phyloP scores from a whole-genome alignment of 2,113 vertebrate genomes.

The Thermophis baileyi region DNA sequence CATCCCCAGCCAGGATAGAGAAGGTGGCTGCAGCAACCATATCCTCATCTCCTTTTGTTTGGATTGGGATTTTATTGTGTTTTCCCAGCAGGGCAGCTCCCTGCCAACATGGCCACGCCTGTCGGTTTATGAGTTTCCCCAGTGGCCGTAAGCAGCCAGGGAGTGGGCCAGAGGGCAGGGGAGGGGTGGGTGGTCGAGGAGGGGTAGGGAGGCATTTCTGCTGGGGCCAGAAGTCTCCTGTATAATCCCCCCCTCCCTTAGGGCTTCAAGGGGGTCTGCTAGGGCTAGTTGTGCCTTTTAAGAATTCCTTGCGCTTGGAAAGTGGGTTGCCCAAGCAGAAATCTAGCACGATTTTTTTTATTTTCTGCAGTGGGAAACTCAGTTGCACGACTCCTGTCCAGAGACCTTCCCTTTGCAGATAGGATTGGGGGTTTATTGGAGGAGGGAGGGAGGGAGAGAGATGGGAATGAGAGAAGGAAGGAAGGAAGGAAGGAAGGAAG shows the following conservation, averaged over 20 bases:
- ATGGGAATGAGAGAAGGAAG: too few relatives aligned
- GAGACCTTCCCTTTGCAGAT: not conserved
- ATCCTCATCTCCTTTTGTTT: not conserved
- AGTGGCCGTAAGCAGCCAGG: not conserved
- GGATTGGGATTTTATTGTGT: not conserved
- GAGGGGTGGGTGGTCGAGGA: not conserved
- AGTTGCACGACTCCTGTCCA: not conserved
- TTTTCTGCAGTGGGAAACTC: not conserved
- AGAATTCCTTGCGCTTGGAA: not conserved
- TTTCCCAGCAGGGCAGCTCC: not conserved
- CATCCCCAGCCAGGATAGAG: not conserved
- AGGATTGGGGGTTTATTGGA: not conserved
- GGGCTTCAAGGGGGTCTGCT: not conserved
- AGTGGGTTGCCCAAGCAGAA: not conserved
- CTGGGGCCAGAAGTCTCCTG: too few relatives aligned
- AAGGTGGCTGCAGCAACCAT: not conserved
- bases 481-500: accelerated
- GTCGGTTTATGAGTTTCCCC: not conserved
- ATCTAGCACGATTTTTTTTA: too few relatives aligned
- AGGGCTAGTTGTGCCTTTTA: too few relatives aligned
- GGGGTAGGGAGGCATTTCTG: not conserved
- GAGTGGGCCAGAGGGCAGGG: not conserved
- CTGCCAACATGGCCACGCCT: not conserved
- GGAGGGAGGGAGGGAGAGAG: not conserved
- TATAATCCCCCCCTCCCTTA: not conserved